These are phyloP conservation scores for Teinopalpus imperialis DNA, from an alignment of 2,888 invertebrate species.

Conservation along the genomic window DNA sequence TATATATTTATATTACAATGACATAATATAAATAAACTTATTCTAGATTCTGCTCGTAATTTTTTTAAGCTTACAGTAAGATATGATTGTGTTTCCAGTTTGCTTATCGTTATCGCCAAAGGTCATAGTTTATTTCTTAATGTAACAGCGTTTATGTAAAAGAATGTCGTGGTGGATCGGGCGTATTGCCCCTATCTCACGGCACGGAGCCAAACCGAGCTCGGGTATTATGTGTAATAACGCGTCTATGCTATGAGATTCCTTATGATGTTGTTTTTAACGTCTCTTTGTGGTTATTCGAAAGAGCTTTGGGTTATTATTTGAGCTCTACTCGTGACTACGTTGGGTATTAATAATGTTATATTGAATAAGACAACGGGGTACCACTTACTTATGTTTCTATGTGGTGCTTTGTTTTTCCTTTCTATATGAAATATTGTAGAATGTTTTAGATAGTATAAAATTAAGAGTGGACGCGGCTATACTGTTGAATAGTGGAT, in stretches of 20 bases:
- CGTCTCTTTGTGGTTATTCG: constrained; percentile 30
- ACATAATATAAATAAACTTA: no score
- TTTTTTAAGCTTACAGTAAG: no score
- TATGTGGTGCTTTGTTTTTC: no score
- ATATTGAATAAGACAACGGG: constrained; percentile 16
- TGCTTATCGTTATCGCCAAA: constrained; percentile 7
- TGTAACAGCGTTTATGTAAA: constrained; percentile 48
- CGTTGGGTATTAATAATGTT: constrained; percentile 27
- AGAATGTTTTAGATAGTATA: no score
- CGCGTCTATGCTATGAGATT: constrained; percentile 28
- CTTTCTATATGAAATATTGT: no score
- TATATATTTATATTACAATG: no score
- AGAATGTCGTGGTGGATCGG: constrained; percentile 54
- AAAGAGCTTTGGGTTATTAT: constrained; percentile 20
- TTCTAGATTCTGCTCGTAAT: no score
- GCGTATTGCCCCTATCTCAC: constrained; percentile 40
- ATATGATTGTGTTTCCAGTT: no score
- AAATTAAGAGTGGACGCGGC: no score
- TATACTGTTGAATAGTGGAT: no score
- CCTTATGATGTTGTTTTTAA: constrained; percentile 38
- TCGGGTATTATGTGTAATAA: constrained; percentile 35
- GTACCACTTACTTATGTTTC: no score
- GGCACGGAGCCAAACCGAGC: constrained; percentile 45
- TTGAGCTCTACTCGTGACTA: constrained; percentile 27
- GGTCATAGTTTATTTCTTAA: constrained; percentile 10